Conservation (phyloP, 2,888 invertebrate genomes). For the Eristalis arbustorum region DNA sequence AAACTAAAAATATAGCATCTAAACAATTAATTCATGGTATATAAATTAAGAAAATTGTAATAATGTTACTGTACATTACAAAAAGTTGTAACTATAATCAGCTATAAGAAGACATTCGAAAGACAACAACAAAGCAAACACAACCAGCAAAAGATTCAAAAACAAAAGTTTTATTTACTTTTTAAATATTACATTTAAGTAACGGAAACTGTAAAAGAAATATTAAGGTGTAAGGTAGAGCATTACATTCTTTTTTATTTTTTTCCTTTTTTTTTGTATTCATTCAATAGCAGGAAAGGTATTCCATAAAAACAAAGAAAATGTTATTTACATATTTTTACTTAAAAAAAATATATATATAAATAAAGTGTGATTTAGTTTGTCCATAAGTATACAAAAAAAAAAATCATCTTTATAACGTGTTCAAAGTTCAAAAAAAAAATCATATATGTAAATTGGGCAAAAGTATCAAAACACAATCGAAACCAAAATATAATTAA, state of each 20-base stretch:
- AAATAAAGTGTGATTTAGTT: conserved; percentile 63
- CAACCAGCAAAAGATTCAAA: conserved; percentile 53
- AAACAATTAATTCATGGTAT: conserved; percentile 53
- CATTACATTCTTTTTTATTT: conserved; percentile 42
- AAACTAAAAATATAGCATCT: conserved; percentile 52
- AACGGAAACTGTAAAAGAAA: conserved; percentile 29
- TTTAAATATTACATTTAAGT: conserved; percentile 34
- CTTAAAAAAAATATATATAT: conserved; percentile 9
- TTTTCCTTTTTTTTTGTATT: conserved; percentile 6
- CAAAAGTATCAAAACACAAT: conserved; percentile 48
- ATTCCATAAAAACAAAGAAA: conserved; percentile 55
- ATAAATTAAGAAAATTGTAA: conserved; percentile 52
- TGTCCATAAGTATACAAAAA: conserved; percentile 54
- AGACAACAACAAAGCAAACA: conserved; percentile 57
- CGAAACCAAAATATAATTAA: conserved; percentile 64
- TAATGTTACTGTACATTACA: conserved; percentile 62
- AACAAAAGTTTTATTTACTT: conserved; percentile 45
- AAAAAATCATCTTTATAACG: conserved; percentile 31
- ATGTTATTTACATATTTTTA: conserved; percentile 30
- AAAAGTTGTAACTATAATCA: conserved; percentile 67
- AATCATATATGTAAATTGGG: conserved; percentile 24
- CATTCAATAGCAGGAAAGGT: conserved; percentile 64
- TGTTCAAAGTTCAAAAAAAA: conserved; percentile 65
- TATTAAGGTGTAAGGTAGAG: conserved; percentile 64
- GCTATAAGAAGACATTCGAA: conserved; percentile 54